Evolutionary conservation across 2,797 vertebrate genomes (phyloP).

Genomic region (Propithecus deckenii): DNA sequence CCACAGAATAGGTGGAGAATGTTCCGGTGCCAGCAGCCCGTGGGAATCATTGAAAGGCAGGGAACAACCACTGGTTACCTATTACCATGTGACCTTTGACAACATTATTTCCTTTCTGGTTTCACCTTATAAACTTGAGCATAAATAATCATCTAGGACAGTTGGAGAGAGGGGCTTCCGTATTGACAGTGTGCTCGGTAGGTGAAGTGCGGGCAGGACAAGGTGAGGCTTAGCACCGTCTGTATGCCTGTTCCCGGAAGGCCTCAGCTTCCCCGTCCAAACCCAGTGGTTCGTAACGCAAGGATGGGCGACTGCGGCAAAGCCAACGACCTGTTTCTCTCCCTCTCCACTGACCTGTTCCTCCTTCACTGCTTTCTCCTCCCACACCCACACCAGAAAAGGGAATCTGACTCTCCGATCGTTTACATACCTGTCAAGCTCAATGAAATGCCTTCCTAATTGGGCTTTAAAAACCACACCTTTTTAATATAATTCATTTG

Average conservation of each 20-base stretch:
- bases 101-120: accelerated
- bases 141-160: accelerated
- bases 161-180: accelerated
- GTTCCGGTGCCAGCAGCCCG: accelerated
- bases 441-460: background rate
- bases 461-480: background rate
- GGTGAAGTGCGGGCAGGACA: accelerated
- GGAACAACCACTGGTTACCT: accelerated
- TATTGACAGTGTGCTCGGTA: accelerated
- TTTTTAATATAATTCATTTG: background rate
- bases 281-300: accelerated
- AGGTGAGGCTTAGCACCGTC: accelerated
- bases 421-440: background rate
- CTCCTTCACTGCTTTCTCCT: background rate
- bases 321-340: accelerated
- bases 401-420: background rate
- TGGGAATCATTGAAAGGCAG: accelerated
- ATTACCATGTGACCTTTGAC: background rate
- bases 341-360: accelerated
- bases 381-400: accelerated
- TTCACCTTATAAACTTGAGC: accelerated
- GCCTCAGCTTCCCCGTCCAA: background rate
- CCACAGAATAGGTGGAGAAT: background rate
- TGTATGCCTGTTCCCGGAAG: accelerated
- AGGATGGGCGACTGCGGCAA: accelerated